phyloP scores from a whole-genome alignment of 2,797 vertebrate species.

The Sardinella longiceps region DNA sequence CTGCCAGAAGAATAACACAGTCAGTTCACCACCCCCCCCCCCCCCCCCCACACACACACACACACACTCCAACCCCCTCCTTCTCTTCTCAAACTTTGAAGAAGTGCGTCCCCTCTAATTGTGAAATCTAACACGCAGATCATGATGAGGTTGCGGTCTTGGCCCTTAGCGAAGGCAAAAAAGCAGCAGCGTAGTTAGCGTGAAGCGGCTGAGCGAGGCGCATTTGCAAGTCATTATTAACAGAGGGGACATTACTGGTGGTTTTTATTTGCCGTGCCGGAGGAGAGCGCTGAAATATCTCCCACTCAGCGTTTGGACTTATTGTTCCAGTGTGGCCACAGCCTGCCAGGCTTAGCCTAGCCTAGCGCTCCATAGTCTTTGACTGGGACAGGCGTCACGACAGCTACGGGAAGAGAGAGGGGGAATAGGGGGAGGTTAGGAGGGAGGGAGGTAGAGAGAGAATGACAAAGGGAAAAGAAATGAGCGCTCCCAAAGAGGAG shows the following conservation, averaged over 20 bases:
- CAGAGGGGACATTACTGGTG: constrained; percentile 55
- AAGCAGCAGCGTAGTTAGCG: constrained; percentile 39
- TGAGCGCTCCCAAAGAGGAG: constrained; percentile 34
- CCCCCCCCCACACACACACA: background rate
- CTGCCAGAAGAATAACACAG: constrained; percentile 20
- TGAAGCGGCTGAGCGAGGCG: constrained; percentile 55
- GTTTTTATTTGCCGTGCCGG: constrained; percentile 42
- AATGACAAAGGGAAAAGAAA: constrained; percentile 30
- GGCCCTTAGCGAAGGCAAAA: background rate
- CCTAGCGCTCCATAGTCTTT: background rate
- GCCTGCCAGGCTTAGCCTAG: background rate
- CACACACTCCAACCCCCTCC: background rate
- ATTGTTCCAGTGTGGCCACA: constrained; percentile 10
- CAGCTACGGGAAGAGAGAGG: background rate
- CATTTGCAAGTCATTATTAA: constrained; percentile 52
- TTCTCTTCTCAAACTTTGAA: background rate
- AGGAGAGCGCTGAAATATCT: background rate
- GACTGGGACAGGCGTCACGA: background rate
- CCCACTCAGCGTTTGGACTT: constrained; percentile 3
- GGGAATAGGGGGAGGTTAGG: background rate
- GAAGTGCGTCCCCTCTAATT: background rate
- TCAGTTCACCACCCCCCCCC: background rate
- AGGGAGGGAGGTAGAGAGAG: background rate
- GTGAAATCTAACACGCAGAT: background rate
- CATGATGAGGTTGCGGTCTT: background rate